Base-by-base conservation (phyloP, 2,888 invertebrate species). In the Xiphydria camelus region DNA sequence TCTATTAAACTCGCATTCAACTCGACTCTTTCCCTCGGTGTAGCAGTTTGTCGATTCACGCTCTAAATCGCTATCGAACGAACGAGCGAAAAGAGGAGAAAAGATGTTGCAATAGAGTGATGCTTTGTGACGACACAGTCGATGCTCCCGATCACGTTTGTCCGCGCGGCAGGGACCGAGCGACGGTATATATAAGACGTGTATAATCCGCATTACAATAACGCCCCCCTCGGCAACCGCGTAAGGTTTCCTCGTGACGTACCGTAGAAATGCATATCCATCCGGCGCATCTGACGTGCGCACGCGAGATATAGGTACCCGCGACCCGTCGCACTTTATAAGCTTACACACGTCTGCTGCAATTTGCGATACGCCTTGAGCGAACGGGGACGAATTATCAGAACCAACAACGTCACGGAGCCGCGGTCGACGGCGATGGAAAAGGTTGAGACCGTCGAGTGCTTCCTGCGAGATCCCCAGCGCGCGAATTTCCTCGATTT, bases 191-290 rank as follows among this genome's bases (percentile, higher is more conserved):
- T 23, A 54, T 55, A 61, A 66, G 61, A 57, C 63, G 64, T 69
- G 66, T 61, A 63, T 67, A 69, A 70, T 68, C 62, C 59, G 55
- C 40, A 59, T 66, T 68, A 66, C 61, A 56, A 55, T 14, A 54
- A 56, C 55, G 39, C 47, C n/a, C n/a, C 26, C 36, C 29, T 29
- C 22, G 31, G 48, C 42, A 47, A 43, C n/a, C 45, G 22, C 39
- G n/a, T 70, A 70, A 53, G 70, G 69, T 61, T 72, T 73, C 73
- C 64, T 62, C 51, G 61, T 65, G 66, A 66, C 60, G 61, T 65
- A 62, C 67, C 71, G 61, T 73, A 73, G 61, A 73, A 73, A 73
- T 73, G 72, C 71, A 66, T 69, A 72, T 66, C 63, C 66, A 62
- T 64, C 61, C 58, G 54, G 63, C 57, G 67, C 65, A 70, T 70